phyloP scores from a whole-genome alignment of 2,888 invertebrate species.

The Sturmia bella region DNA sequence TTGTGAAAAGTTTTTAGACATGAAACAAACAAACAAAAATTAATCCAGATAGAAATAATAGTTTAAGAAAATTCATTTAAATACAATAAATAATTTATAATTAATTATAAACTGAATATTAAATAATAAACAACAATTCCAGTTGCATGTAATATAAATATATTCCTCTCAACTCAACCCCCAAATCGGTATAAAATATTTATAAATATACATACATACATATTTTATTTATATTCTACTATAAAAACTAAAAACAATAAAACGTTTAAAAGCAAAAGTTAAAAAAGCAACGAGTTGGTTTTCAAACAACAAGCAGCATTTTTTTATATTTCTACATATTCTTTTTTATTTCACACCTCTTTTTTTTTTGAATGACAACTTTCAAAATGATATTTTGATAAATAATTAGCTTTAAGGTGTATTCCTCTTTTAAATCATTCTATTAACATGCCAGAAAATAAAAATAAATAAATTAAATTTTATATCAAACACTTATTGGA shows the following conservation, averaged over 20 bases:
- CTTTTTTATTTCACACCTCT: background rate
- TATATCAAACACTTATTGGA: too few species aligned
- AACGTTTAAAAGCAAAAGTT: conserved; percentile 8
- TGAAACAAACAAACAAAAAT: background rate
- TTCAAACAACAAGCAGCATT: conserved; percentile 1
- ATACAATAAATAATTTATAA: conserved; percentile 17
- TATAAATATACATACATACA: background rate
- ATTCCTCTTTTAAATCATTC: too few species aligned
- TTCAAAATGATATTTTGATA: conserved; percentile 28
- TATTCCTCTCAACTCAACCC: conserved; percentile 1
- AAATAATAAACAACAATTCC: background rate
- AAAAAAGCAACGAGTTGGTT: conserved; percentile 49
- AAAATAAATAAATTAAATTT: too few species aligned
- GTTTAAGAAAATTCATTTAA: conserved; percentile 34
- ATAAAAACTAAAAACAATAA: conserved; percentile 1
- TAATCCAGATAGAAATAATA: background rate
- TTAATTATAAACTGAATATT: background rate
- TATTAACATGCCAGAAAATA: too few species aligned
- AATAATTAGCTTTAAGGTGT: conserved; percentile 27
- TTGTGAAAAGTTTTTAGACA: conserved; percentile 42
- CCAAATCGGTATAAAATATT: background rate
- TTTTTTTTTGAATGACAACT: too few species aligned
- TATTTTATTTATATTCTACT: background rate
- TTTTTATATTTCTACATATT: conserved; percentile 5
- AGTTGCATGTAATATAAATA: conserved; percentile 4